Percentiles rank a stretch among this genome's conserved stretches.
Conservation (phyloP, 2,797 vertebrate genomes). For the Gymnocypris eckloni region DNA sequence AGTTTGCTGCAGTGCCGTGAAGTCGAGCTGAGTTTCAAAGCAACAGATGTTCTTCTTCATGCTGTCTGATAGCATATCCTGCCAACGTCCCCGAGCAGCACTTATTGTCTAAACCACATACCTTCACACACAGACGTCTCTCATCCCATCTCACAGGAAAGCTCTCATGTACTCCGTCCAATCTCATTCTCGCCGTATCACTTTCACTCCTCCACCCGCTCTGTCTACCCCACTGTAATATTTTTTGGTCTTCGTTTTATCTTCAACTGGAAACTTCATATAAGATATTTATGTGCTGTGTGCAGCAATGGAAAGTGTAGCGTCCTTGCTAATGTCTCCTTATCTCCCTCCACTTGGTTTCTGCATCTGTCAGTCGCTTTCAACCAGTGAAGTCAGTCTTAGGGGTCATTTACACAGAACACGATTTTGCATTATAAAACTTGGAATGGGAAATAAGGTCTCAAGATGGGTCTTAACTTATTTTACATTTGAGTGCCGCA, state of each 20-base stretch:
- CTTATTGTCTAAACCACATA: constrained; percentile 43
- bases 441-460: neutral
- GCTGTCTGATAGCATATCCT: constrained; percentile 41
- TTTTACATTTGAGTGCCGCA: neutral
- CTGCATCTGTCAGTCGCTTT: constrained; percentile 35
- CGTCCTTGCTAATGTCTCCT: constrained; percentile 27
- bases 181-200: constrained; percentile 27
- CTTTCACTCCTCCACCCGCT: constrained; percentile 14
- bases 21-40: constrained; percentile 26
- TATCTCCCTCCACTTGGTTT: constrained; percentile 30
- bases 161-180: constrained; percentile 16
- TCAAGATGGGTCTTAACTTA: neutral
- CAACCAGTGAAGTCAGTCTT: constrained; percentile 11
- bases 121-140: constrained; percentile 22
- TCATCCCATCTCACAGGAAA: constrained; percentile 38
- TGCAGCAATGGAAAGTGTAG: constrained; percentile 16
- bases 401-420: neutral
- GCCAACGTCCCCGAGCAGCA: constrained; percentile 35
- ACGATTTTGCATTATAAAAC: neutral
- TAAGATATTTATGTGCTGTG: constrained; percentile 20
- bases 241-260: constrained; percentile 7
- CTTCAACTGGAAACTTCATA: constrained; percentile 20
- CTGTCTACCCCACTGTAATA: constrained; percentile 1
- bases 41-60: constrained; percentile 35
- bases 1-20: neutral